These are phyloP conservation scores for Crambe crambe DNA, from an alignment of 37 sponge, comb jelly and placozoan genomes.

Conservation along the genomic window DNA sequence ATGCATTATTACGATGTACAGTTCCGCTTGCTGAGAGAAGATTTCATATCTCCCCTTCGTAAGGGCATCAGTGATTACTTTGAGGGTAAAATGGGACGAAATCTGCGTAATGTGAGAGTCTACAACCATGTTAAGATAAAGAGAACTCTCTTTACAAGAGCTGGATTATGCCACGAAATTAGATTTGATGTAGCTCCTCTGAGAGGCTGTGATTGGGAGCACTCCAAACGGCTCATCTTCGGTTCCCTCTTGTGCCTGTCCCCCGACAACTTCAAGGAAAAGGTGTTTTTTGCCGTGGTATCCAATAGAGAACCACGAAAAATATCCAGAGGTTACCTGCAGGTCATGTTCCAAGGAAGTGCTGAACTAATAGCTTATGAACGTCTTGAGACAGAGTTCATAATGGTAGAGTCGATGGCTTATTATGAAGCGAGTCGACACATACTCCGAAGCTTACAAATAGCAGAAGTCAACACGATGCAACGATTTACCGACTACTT, in stretches of 20 bases:
- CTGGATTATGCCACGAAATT: constrained; percentile 63
- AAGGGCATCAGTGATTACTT: constrained; percentile 64
- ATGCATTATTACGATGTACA: constrained; percentile 87
- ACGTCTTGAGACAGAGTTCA: constrained; percentile 16
- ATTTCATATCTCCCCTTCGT: constrained; percentile 86
- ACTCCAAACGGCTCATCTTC: constrained; percentile 71
- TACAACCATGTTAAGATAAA: constrained; percentile 60
- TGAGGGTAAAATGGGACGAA: constrained; percentile 15
- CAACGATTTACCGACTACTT: constrained; percentile 73
- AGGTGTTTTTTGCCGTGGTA: constrained; percentile 72
- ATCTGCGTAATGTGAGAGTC: constrained; percentile 61
- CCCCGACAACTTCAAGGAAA: constrained; percentile 30
- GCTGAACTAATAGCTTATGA: not conserved
- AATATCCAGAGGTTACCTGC: constrained; percentile 41
- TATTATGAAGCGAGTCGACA: constrained; percentile 90
- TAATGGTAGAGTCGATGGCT: constrained; percentile 81
- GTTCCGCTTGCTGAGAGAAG: constrained; percentile 87
- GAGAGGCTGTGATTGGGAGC: constrained; percentile 57
- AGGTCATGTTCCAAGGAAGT: constrained; percentile 49
- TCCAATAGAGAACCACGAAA: constrained; percentile 61
- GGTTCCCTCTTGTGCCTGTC: constrained; percentile 88
- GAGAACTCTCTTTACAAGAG: constrained; percentile 22
- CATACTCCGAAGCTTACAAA: constrained; percentile 68
- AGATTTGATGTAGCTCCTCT: constrained; percentile 53
- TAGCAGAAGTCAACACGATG: constrained; percentile 74